Conservation (phyloP, 2,888 invertebrate species). For the Luperina testacea region DNA sequence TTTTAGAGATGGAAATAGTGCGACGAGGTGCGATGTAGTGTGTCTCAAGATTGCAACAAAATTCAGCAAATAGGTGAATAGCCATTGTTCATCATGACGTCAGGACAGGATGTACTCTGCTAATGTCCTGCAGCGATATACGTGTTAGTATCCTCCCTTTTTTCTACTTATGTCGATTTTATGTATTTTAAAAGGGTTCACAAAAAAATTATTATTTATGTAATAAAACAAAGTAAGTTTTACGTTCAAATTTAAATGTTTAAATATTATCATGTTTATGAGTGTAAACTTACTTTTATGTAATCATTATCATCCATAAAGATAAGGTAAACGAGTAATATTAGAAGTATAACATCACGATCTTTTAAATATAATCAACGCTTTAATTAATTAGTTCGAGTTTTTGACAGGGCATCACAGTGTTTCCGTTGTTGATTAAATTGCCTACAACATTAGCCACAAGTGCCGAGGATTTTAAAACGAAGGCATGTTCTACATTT, state of each 20-base stretch:
- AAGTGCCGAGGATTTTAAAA: conserved; percentile 41
- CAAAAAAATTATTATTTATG: no score
- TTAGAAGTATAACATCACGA: neutral
- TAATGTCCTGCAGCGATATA: no score
- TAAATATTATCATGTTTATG: neutral
- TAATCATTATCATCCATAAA: no score
- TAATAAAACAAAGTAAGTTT: neutral
- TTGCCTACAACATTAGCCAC: conserved; percentile 40
- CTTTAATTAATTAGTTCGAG: neutral
- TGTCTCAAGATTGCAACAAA: neutral
- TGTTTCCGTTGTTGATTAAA: conserved; percentile 38
- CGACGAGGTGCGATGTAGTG: neutral
- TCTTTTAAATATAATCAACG: neutral
- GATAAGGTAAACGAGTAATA: neutral
- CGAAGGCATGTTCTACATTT: conserved; percentile 56
- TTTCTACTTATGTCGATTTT: no score
- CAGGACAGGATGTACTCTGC: neutral
- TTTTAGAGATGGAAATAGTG: neutral
- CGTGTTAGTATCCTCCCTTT: no score
- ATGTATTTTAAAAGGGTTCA: no score
- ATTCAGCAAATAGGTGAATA: neutral
- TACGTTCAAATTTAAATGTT: neutral
- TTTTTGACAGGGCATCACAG: neutral
- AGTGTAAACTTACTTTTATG: neutral
- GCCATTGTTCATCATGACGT: no score